phyloP scores from a whole-genome alignment of 2,888 invertebrate genomes.

The Pasiphila rectangulata region DNA sequence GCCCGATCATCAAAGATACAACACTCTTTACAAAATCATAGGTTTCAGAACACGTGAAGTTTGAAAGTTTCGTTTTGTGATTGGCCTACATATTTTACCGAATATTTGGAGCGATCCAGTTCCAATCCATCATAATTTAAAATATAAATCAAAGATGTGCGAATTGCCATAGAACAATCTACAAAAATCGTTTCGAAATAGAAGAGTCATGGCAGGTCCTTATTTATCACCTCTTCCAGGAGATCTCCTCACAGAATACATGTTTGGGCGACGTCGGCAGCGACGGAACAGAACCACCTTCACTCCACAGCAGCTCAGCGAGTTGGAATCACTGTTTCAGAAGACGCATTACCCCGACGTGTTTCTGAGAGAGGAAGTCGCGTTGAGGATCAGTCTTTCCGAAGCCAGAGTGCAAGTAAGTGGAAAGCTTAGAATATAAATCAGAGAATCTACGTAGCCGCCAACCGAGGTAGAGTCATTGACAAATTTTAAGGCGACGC shows the following conservation, averaged over 20 bases:
- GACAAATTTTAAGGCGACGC: no score
- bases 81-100: neutral
- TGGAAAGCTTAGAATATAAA: constrained; percentile 16
- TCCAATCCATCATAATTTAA: neutral
- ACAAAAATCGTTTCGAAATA: neutral
- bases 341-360: constrained; percentile 98
- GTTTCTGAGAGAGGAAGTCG: constrained; percentile 93
- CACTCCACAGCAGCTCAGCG: constrained; percentile 95
- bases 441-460: no score
- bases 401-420: constrained; percentile 95
- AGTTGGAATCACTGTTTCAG: constrained; percentile 94
- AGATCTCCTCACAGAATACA: constrained; percentile 94
- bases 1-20: constrained; percentile 46
- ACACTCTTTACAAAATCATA: constrained; percentile 39
- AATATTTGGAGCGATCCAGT: no score
- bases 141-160: constrained; percentile 5
- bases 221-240: constrained; percentile 92
- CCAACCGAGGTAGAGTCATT: no score
- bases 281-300: constrained; percentile 95
- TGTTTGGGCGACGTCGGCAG: constrained; percentile 94
- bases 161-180: neutral
- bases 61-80: constrained; percentile 39
- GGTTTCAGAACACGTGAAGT: constrained; percentile 42
- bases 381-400: constrained; percentile 92
- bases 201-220: constrained; percentile 89